A percentile compares a stretch with the other conserved stretches of the same genome.
Conservation (phyloP, 1,140 invertebrate genomes). For the Aphelenchoides fujianensis region DNA sequence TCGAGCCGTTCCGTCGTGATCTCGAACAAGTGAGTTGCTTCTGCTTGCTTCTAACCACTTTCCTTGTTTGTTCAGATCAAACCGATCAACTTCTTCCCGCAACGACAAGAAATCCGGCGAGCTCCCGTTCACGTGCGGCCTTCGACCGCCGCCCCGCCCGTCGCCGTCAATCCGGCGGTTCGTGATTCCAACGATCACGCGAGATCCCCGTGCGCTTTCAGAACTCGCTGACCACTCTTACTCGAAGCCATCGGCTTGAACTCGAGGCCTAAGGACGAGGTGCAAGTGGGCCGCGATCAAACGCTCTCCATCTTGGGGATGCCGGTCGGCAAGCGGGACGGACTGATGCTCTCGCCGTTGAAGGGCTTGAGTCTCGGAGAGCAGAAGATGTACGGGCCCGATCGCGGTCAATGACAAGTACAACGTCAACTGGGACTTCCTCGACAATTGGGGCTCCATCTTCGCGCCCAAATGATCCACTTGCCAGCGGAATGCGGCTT, state of each 20-base stretch:
- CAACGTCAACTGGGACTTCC: conserved; percentile 47
- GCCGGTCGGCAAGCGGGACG: conserved; percentile 44
- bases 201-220: too few species aligned
- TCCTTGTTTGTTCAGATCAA: conserved; percentile 6
- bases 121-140: background rate
- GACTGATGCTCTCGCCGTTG: conserved; percentile 36
- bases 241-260: conserved; percentile 37
- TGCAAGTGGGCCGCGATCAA: conserved; percentile 39
- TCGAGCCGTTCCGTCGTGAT: conserved; percentile 8
- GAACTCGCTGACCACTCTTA: conserved; percentile 26
- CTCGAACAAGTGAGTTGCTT: background rate
- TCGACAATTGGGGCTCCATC: too few species aligned
- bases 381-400: conserved; percentile 45
- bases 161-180: too few species aligned
- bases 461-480: too few species aligned
- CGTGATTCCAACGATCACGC: too few species aligned
- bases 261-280: conserved; percentile 31
- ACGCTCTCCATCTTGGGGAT: conserved; percentile 42
- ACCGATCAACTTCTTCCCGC: too few species aligned
- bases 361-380: conserved; percentile 39
- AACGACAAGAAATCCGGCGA: too few species aligned
- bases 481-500: too few species aligned
- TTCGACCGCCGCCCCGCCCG: too few species aligned
- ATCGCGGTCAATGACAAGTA: conserved; percentile 48
- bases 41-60: background rate